phyloP scores from a whole-genome alignment of 2,797 vertebrate species.

The Phrynocephalus guinanensis region DNA sequence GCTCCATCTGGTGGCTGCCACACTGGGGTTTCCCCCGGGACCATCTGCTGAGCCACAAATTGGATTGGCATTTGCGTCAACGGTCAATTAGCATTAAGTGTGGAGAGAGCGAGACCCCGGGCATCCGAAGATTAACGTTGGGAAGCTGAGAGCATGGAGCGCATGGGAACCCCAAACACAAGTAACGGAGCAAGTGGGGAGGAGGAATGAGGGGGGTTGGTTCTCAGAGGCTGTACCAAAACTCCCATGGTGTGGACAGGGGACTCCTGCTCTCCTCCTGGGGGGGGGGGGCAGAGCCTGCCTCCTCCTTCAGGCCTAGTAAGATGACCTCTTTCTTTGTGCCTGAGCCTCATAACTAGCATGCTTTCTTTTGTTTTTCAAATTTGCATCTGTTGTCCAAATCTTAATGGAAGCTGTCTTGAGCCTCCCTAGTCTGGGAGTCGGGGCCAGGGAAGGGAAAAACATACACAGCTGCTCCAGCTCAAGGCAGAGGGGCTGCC shows the following conservation, averaged over 20 bases:
- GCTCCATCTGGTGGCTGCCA: constrained; percentile 25
- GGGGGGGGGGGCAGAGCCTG: too few relatives aligned
- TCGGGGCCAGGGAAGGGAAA: background rate
- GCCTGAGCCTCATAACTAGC: too few relatives aligned
- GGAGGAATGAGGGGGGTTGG: background rate
- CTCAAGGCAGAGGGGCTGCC: too few relatives aligned
- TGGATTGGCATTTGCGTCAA: constrained; percentile 60
- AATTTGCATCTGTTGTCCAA: too few relatives aligned
- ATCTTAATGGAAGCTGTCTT: background rate
- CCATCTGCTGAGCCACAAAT: constrained; percentile 62
- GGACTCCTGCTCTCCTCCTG: too few relatives aligned
- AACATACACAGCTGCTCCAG: too few relatives aligned
- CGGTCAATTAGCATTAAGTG: constrained; percentile 57
- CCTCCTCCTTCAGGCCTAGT: too few relatives aligned
- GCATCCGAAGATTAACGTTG: constrained; percentile 26
- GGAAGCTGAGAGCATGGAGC: constrained; percentile 13
- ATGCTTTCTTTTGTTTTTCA: too few relatives aligned
- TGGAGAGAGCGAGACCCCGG: constrained; percentile 23
- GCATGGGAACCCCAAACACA: background rate
- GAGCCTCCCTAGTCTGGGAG: background rate
- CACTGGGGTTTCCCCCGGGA: constrained; percentile 21
- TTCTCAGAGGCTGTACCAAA: constrained; percentile 33
- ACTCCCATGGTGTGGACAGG: background rate
- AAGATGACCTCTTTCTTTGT: too few relatives aligned
- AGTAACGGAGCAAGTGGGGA: background rate